Evolutionary conservation across 2,888 invertebrate species (phyloP), one percentile per base, ranked within the genome.

Genomic region (Gymnocheta viridis): DNA sequence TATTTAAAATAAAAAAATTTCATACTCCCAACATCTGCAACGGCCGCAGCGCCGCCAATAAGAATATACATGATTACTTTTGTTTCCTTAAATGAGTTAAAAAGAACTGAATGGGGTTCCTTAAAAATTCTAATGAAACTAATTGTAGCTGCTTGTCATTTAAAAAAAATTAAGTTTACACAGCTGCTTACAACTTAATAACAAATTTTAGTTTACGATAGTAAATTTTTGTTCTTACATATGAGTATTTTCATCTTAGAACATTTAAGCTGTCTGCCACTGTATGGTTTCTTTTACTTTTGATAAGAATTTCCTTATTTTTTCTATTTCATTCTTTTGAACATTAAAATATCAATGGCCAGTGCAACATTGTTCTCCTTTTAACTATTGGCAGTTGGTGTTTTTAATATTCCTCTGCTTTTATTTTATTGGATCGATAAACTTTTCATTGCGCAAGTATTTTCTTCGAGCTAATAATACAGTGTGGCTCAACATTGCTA

Each of bases 391-490:
- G 79, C 66, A 49, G 82, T 79, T 83, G 69, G 9, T 29, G 9
- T 70, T 44, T 22, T 32, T 6, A 9, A 17, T 38, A 17, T 58
- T 49, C 27, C 17, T 69, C 64, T 27, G 4, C 29, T 64, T 67
- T 38, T 64, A 4, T 70, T 51, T 56, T 76, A 76, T 82, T 79
- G 66, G 19, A 64, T 66, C 74, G 73, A 79, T 79, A 64, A 79
- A 74, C 4, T 32, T 82, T 66, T 74, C 74, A 79, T 70, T 79
- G 82, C 82, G 82, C 82, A 83, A 32, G 82, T 56, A 70, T 69
- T 12, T 51, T 56, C 44, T 44, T 49, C 29, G 24, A 14, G 35
- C 58, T 49, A 29, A 35, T 10, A 32, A 35, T 1, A 6, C 2
- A 29, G 14, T 4, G n/a, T n/a, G n/a, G n/a, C 24, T 64, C 22